These are phyloP conservation scores for Hecatera dysodea DNA, from an alignment of 2,888 invertebrate genomes.

Conservation along the genomic window DNA sequence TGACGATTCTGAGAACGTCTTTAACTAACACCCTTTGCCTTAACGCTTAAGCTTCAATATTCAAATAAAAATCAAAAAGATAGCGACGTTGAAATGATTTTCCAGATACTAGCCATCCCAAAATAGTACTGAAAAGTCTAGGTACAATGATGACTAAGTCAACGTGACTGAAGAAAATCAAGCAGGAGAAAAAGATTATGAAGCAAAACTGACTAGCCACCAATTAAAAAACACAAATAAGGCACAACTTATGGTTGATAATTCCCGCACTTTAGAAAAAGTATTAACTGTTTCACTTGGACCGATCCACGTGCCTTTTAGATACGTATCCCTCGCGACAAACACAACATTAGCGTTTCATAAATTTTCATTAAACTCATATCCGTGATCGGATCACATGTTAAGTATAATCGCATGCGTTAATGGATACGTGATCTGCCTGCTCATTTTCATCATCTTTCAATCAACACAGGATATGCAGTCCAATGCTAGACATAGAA, in stretches of 20 bases:
- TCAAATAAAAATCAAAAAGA: no score
- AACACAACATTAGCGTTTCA: conserved; percentile 31
- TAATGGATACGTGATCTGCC: conserved; percentile 27
- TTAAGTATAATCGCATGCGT: conserved; percentile 18
- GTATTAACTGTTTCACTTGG: background rate
- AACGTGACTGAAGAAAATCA: no score
- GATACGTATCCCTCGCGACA: background rate
- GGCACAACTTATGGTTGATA: no score
- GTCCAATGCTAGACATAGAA: background rate
- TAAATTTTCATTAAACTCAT: conserved; percentile 34
- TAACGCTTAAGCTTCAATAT: no score
- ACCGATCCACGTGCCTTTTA: background rate
- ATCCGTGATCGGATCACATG: conserved; percentile 35
- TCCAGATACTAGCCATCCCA: no score
- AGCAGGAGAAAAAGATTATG: no score
- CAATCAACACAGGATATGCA: conserved; percentile 43
- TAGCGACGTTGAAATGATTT: no score
- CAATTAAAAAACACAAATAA: no score
- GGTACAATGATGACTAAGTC: no score
- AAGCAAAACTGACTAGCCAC: no score
- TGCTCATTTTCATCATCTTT: conserved; percentile 18
- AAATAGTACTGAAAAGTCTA: no score
- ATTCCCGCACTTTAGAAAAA: background rate
- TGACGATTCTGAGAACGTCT: background rate
- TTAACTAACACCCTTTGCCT: background rate